Evolutionary conservation across 2,797 vertebrate species (phyloP), one percentile per base, ranked within the genome.

Genomic region (Sarcoramphus papa): DNA sequence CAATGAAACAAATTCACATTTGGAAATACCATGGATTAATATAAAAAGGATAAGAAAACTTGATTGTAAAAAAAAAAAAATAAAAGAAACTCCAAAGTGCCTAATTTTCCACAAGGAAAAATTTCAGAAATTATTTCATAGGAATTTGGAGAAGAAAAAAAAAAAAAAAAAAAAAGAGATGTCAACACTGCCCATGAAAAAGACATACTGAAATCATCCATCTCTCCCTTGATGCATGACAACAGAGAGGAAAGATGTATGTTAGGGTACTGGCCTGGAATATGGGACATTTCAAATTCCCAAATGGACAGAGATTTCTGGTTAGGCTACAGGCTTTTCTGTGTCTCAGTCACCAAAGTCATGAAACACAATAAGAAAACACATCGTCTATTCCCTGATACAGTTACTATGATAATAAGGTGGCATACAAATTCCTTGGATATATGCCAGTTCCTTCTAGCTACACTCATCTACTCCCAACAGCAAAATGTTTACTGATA

Each of bases 401-500:
- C 31, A 30, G 70, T 47, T 68, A n/a, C 67, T 89, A 10, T 57
- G 80, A 69, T 89, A 95, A 92, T 75, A 83, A 91, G 12, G 56
- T n/a, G 19, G 19, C 23, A 21, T 17, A 30, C 14, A 90, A 77
- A 88, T 62, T 85, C 78, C 78, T 85, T 92, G 94, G 92, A 65
- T 81, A 45, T 10, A 12, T 8, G 41, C 93, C 94, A 92, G 65
- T 5, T 95, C 86, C 53, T 89, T 59, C 50, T 8, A 91, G 56
- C 50, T 1, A 4, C 78, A 17, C 75, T 95, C 72, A 90, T 89
- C 91, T 78, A 88, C 81, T 90, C 86, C 86, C 54, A 37, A 23
- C 57, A 78, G 72, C 48, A 65, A 59, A 95, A 41, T 83, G 84
- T 91, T 93, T 88, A 56, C 87, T 48, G 84, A 21, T 68, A 59